Conservation (phyloP, 2,113 vertebrate genomes). For the Chrysochloris asiatica region DNA sequence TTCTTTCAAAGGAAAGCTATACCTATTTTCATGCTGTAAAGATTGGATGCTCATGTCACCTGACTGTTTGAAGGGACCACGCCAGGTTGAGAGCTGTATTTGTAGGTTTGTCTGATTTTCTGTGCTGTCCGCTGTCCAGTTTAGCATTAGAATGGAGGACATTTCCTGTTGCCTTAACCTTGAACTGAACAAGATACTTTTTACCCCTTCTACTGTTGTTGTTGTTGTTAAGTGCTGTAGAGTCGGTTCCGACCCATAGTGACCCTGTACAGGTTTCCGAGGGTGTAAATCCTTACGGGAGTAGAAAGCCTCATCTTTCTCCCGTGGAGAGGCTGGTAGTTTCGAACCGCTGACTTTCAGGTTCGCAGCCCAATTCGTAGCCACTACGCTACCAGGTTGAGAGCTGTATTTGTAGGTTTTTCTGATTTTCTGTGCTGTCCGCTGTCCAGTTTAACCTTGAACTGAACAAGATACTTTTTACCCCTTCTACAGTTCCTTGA, state of each 20-base stretch:
- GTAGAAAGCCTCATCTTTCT: no score
- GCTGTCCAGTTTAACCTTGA: conserved; percentile 59
- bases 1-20: conserved; percentile 58
- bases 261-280: no score
- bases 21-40: conserved; percentile 57
- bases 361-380: no score
- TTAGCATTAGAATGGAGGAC: conserved; percentile 57
- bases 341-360: no score
- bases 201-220: conserved; percentile 54
- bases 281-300: no score
- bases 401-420: conserved; percentile 41
- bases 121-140: conserved; percentile 11
- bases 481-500: conserved; percentile 67
- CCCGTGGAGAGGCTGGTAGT: no score
- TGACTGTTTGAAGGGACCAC: conserved; percentile 34
- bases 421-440: conserved; percentile 63
- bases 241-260: no score
- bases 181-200: conserved; percentile 59
- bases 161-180: conserved; percentile 59
- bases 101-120: conserved; percentile 57
- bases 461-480: conserved; percentile 49
- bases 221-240: no score
- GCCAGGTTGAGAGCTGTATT: conserved; percentile 37
- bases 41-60: background rate
- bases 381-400: no score